Base-by-base conservation (phyloP, 2,797 vertebrate species). In the Anabacerthia variegaticeps region DNA sequence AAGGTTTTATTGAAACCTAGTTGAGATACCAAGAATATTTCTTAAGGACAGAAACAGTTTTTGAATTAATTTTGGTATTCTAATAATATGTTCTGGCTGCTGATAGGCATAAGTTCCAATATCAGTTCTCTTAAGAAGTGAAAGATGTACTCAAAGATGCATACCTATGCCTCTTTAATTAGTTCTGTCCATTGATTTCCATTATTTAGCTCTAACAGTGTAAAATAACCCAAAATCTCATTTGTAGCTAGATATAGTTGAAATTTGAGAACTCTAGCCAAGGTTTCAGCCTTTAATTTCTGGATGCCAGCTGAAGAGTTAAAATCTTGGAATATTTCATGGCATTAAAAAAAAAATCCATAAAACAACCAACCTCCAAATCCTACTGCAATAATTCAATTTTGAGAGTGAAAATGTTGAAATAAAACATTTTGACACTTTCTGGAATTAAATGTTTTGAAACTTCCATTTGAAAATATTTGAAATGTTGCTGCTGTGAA, bases 391-490 rank as follows among this genome's bases (percentile, higher is more conserved):
- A 26, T 69, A 81, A 58, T 83, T 76, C 51, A 51, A 59, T 67
- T 92, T 83, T 49, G 34, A 76, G 32, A 84, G 30, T 92, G 80
- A 85, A 91, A 80, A 67, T 68, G 51, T 85, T 95, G 79, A 93
- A 95, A 87, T 79, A 83, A 93, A 95, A 94, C 81, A 87, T 93
- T 96, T 91, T 94, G 88, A 91, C 91, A 89, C 74, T 91, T 87
- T 23, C 51, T 91, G 23, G 39, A 93, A 88, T 91, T 79, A 68
- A 80, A 93, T 91, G 49, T 85, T 96, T 95, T 94, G 41, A 80
- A 86, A 85, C 28, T 89, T 80, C 36, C 61, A 36, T 71, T 87
- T 91, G 37, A 91, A 95, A 93, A 87, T 93, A 91, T 89, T 92
- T 59, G 7, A 95, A 95, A 85, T 88, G 52, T 82, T 95, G 30